Evolutionary conservation across 2,113 vertebrate genomes (phyloP), one percentile per base, ranked within the genome.

Genomic region (Acrocephalus kingi): DNA sequence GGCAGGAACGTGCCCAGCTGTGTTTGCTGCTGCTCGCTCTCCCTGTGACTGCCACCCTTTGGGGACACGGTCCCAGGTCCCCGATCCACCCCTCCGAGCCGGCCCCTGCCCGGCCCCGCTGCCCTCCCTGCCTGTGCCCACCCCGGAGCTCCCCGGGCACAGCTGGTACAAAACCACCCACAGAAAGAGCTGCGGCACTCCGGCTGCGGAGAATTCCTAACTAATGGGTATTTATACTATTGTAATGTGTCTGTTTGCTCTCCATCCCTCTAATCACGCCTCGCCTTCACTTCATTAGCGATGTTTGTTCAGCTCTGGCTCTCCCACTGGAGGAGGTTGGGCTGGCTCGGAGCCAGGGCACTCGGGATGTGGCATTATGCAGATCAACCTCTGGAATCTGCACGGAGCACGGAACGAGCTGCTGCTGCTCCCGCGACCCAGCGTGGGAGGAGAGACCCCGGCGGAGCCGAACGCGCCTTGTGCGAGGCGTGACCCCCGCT

Each of bases 311-410:
- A 96, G 93, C 89, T 79, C 94, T 86, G 89, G 92, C 94, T 95
- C 96, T 89, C 80, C 92, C 92, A 75, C 95, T 30, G 58, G 91
- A 95, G 93, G 90, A 92, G 96, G 95, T 11, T 91, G 93, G 37
- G 88, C 96, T 97, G 97, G 97, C 95, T 45, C 3, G 0, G 6
- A 59, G 96, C 97, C 97, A 97, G 93, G 96, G 97, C 91, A 87
- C 96, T 95, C 74, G 95, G 96, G 97, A 98, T 98, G 98, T 97
- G 98, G 96, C 98, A 96, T 97, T 97, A 98, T 98, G 98, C 98
- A 98, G 98, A 96, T 66, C 63, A 72, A 72, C 3, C 89, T 84
- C 63, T 82, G 95, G 89, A 91, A 95, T 61, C 22, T 52, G 95
- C 52, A 55, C 41, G 15, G 93, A 95, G 69, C 59, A 3, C 7